Base-by-base conservation (phyloP, 30 jellyfish, hydroid and myxozoan genomes). In the Aurelia aurita complex sp. Pacific region DNA sequence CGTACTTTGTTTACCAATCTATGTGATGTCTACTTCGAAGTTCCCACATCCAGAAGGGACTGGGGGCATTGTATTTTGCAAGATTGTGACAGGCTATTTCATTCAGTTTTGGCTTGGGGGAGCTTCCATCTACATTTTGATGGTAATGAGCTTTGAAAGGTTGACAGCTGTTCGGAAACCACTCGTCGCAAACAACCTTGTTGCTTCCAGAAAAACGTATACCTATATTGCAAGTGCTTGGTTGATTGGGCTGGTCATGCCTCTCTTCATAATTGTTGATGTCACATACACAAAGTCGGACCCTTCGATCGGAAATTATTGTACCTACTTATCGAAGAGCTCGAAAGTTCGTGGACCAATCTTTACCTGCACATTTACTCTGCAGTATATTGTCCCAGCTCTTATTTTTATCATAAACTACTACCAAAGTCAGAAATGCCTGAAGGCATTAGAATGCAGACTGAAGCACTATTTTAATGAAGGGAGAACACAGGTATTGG, bases 81-180 rank as follows among this genome's bases (percentile, higher is more conserved):
- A 92, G 52, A 42, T 66, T 1, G 74, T 91, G 3, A 91, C 95
- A 6, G 91, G 97, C 51, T 80, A 92, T 77, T 62, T 76, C 42
- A 57, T 4, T 63, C 97, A 91, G 2, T 92, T 86, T 46, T 92
- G 90, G 91, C 83, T 92, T 13, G 88, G 79, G 7, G 94, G 82
- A 60, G 91, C 91, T 38, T 92, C 98, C 1, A 85, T 81, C 15
- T 92, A 86, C 68, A 10, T 82, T 12, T 85, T 92, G 16, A 97
- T 80, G 10, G 65, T 85, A 18, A 92, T 92, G 4, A 83, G 95
- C 17, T 34, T 92, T 64, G 98, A 92, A 76, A 86, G 98, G 70
- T 64, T 62, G 19, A 53, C 63, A 16, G 98, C 97, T 1, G 55
- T 92, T 57, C 43, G 81, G 67, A 42, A 81, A 42, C 97, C 98